Conservation (phyloP, 2,888 invertebrate genomes). For the Hydriomena furcata region DNA sequence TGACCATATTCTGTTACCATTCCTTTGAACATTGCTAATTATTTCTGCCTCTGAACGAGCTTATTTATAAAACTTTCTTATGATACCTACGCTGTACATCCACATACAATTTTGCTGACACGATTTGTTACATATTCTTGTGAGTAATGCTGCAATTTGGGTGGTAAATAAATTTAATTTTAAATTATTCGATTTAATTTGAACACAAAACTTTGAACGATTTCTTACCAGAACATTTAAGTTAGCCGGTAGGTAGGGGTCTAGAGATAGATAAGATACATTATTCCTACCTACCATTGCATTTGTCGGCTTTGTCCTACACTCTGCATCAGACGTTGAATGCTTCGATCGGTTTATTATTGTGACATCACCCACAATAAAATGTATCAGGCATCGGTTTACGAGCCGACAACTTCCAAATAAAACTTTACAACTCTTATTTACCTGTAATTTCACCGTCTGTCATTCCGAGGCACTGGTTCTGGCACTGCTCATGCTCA, state of each 20-base stretch:
- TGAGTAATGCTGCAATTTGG: too few species aligned
- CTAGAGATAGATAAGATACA: too few species aligned
- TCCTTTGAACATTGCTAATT: not conserved
- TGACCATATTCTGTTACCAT: not conserved
- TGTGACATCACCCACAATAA: constrained; percentile 6
- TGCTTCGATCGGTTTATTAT: constrained; percentile 9
- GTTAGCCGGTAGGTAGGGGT: too few species aligned
- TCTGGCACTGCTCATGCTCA: not conserved
- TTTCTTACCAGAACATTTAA: too few species aligned
- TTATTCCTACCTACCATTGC: too few species aligned
- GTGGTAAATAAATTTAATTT: too few species aligned
- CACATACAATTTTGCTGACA: too few species aligned
- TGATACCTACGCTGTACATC: too few species aligned
- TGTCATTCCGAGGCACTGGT: not conserved
- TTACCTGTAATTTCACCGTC: not conserved
- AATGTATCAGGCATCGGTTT: constrained; percentile 10
- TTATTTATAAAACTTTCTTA: not conserved
- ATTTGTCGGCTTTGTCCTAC: too few species aligned
- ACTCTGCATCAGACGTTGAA: not conserved
- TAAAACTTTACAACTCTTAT: constrained; percentile 22
- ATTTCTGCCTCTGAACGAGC: constrained; percentile 1
- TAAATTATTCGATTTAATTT: too few species aligned
- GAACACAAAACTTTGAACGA: too few species aligned
- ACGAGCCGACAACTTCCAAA: constrained; percentile 16
- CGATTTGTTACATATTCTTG: too few species aligned